Evolutionary conservation across 1,140 invertebrate species (phyloP).

Genomic region (Saccostrea glomerata): DNA sequence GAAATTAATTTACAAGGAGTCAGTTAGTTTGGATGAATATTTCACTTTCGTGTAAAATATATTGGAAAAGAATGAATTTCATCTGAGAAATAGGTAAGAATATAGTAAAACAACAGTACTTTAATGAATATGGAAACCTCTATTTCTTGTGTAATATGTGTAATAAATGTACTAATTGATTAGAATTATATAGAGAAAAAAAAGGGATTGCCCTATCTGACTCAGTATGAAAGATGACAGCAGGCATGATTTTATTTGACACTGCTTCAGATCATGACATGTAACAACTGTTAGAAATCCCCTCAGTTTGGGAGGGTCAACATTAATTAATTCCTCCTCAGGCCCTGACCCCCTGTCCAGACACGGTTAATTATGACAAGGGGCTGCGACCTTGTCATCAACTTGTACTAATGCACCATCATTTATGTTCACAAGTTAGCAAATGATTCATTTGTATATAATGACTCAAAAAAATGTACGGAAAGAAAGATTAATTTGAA

Average conservation of each 20-base stretch:
- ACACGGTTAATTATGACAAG: neutral
- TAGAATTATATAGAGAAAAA: neutral
- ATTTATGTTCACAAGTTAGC: neutral
- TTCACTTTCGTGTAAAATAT: too few relatives aligned
- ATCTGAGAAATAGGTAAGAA: too few relatives aligned
- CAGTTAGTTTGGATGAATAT: too few relatives aligned
- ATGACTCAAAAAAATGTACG: too few relatives aligned
- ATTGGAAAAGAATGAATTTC: too few relatives aligned
- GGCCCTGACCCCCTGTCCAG: neutral
- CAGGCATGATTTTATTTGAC: neutral
- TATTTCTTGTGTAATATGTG: neutral
- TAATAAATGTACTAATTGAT: neutral
- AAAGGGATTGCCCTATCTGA: neutral
- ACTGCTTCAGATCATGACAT: neutral
- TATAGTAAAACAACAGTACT: too few relatives aligned
- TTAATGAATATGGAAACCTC: neutral
- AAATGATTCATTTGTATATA: neutral
- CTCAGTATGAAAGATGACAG: neutral
- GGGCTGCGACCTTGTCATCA: neutral
- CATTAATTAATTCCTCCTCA: conserved; percentile 14
- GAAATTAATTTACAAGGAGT: too few relatives aligned
- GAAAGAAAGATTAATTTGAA: too few relatives aligned
- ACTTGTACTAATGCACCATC: neutral
- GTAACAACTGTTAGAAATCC: neutral
- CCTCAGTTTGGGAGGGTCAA: neutral